phyloP scores from a whole-genome alignment of 1,140 invertebrate species.

The Brachionus sp. region DNA sequence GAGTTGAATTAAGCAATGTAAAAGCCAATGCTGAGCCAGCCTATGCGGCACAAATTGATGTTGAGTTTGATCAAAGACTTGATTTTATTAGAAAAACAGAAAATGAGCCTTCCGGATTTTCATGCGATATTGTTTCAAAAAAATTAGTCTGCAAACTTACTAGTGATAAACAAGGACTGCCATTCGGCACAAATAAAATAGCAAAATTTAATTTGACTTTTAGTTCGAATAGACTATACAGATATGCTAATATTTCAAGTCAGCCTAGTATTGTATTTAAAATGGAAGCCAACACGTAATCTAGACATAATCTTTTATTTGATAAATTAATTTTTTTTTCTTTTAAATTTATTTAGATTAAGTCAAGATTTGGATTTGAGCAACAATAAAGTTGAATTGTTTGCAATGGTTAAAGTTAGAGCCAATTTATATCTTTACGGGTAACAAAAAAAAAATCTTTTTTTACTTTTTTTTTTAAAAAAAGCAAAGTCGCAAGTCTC shows the following conservation, averaged over 20 bases:
- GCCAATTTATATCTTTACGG: slow-evolving; percentile 27
- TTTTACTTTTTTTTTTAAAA: too few species aligned
- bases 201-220: slow-evolving; percentile 40
- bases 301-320: background rate
- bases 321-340: background rate
- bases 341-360: background rate
- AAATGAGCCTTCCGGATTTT: background rate
- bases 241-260: slow-evolving; percentile 29
- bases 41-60: slow-evolving; percentile 33
- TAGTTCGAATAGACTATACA: slow-evolving; percentile 29
- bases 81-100: slow-evolving; percentile 43
- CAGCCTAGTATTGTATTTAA: slow-evolving; percentile 13
- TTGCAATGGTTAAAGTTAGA: slow-evolving; percentile 17
- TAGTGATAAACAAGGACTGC: background rate
- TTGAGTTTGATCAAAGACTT: slow-evolving; percentile 19
- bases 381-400: background rate
- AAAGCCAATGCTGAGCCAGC: background rate
- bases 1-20: background rate
- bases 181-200: slow-evolving; percentile 14
- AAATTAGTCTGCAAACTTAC: slow-evolving; percentile 38
- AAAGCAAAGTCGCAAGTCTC: too few species aligned
- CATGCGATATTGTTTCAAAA: background rate
- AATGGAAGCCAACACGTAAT: slow-evolving; percentile 35
- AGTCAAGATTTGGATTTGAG: background rate
- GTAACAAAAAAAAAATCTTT: too few species aligned